Percentiles rank a stretch among this genome's conserved stretches.
phyloP scores from a whole-genome alignment of 1,140 invertebrate species.

The Platorchestia sp. region DNA sequence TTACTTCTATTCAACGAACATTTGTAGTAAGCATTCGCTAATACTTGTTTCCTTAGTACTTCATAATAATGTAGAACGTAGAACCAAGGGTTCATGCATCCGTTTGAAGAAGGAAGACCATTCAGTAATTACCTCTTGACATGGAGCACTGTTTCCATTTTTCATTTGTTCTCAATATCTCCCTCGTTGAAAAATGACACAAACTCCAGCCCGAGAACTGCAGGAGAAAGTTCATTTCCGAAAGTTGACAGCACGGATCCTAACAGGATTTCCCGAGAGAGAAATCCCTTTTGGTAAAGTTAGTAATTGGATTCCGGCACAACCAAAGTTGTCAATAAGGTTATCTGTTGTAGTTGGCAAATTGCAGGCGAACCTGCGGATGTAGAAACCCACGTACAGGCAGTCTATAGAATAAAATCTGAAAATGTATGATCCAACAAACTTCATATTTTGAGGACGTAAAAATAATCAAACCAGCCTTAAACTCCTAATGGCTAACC shows the following conservation, averaged over 20 bases:
- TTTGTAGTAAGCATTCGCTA: too few relatives aligned
- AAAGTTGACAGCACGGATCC: constrained; percentile 6
- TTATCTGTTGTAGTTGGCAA: constrained; percentile 15
- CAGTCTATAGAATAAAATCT: neutral
- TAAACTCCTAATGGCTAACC: too few relatives aligned
- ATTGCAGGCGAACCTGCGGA: neutral
- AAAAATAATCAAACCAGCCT: too few relatives aligned
- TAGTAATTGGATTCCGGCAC: constrained; percentile 43
- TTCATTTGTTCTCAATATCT: neutral
- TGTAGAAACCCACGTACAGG: neutral
- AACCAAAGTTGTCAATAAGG: constrained; percentile 42
- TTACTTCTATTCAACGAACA: too few relatives aligned
- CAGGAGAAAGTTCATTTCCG: constrained; percentile 13
- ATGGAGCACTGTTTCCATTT: neutral
- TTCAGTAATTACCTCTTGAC: neutral
- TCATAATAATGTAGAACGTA: neutral
- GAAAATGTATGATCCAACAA: neutral
- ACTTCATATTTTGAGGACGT: too few relatives aligned
- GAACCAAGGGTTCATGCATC: neutral
- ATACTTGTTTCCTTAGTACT: too few relatives aligned
- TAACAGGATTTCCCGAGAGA: constrained; percentile 6
- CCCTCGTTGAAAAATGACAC: neutral
- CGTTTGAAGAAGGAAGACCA: neutral
- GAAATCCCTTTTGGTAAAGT: constrained; percentile 39
- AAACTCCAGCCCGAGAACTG: neutral